These are phyloP conservation scores for Lathronympha strigana DNA, from an alignment of 2,888 invertebrate species.

Conservation along the genomic window DNA sequence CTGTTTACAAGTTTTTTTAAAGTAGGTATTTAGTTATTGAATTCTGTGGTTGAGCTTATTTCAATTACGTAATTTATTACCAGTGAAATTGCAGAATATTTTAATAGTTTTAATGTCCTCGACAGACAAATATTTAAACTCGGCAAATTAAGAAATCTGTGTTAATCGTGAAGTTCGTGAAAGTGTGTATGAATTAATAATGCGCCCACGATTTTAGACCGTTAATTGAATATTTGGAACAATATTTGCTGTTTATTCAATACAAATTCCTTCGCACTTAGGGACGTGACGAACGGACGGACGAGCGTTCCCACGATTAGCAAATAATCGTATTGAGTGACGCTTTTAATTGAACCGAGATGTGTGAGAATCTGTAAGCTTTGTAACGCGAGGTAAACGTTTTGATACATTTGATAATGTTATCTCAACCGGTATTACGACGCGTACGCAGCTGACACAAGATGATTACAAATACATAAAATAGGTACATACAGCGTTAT, in stretches of 20 bases:
- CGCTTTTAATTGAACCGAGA: conserved; percentile 39
- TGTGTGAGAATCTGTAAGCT: conserved; percentile 26
- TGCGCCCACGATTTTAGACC: conserved; percentile 29
- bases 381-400: conserved; percentile 6
- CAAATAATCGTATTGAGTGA: conserved; percentile 37
- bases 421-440: conserved; percentile 14
- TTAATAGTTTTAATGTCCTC: not conserved
- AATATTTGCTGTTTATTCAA: conserved; percentile 44
- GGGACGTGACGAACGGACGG: conserved; percentile 42
- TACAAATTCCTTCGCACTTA: conserved; percentile 46
- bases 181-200: conserved; percentile 36
- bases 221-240: conserved; percentile 39
- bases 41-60: no score
- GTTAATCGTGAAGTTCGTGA: conserved; percentile 21
- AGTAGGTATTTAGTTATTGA: not conserved
- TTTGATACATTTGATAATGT: conserved; percentile 22
- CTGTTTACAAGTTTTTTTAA: not conserved
- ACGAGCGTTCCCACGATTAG: conserved; percentile 43
- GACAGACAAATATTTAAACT: conserved; percentile 10
- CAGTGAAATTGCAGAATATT: not conserved
- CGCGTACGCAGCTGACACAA: no score
- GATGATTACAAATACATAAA: no score
- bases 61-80: not conserved
- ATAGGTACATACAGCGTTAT: no score
- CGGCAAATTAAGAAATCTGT: conserved; percentile 19